A percentile compares a stretch with the other conserved stretches of the same genome.
These are phyloP conservation scores for Eristalinus aeneus DNA, from an alignment of 2,888 invertebrate genomes.

Conservation along the genomic window DNA sequence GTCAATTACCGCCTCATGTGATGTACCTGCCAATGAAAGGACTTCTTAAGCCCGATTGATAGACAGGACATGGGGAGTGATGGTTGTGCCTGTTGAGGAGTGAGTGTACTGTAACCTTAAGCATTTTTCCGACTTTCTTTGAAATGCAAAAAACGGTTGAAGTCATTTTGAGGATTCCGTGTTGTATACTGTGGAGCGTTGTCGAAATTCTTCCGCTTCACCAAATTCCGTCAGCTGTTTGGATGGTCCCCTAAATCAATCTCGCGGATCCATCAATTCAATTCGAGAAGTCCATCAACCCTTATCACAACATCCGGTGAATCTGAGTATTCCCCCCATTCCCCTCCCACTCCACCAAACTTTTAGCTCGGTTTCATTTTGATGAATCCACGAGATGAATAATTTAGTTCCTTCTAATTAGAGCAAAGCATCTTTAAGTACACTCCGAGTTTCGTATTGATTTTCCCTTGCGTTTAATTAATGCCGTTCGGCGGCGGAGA, in stretches of 20 bases:
- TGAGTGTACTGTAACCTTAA: too few species aligned
- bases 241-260: neutral
- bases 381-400: neutral
- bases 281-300: neutral
- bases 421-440: neutral
- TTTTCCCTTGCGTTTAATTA: constrained; percentile 8
- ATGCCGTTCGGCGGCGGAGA: neutral
- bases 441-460: neutral
- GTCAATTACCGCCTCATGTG: too few species aligned
- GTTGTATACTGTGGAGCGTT: too few species aligned
- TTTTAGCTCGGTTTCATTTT: neutral
- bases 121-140: too few species aligned
- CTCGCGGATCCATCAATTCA: constrained; percentile 1
- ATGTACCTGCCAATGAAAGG: too few species aligned
- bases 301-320: constrained; percentile 7
- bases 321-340: neutral
- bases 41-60: too few species aligned
- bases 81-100: too few species aligned
- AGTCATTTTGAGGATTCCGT: too few species aligned
- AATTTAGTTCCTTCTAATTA: constrained; percentile 13
- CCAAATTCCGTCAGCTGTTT: neutral
- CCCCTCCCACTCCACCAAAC: neutral
- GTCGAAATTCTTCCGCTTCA: neutral
- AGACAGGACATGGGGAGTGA: too few species aligned
- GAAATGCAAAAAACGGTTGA: too few species aligned